Conservation (phyloP, 2,113 vertebrate genomes). For the Colistium nudipinnis region DNA sequence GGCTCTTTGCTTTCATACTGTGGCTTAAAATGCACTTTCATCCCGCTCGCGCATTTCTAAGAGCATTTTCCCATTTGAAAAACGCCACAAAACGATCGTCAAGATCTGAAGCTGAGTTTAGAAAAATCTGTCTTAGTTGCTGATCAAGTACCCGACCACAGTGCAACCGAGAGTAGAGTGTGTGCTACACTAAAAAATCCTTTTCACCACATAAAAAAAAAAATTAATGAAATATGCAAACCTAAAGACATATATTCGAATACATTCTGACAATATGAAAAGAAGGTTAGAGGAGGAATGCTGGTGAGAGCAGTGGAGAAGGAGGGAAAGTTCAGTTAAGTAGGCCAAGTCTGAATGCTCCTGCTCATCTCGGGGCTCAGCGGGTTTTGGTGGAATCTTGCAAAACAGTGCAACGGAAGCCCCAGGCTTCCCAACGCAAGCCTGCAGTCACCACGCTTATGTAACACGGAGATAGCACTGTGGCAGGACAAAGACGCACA, state of each 20-base stretch:
- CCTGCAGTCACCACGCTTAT: not conserved
- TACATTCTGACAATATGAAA: not conserved
- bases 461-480: constrained; percentile 21
- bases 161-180: not conserved
- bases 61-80: not conserved
- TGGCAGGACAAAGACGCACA: constrained; percentile 14
- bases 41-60: not conserved
- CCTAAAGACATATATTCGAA: constrained; percentile 13
- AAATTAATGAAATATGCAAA: not conserved
- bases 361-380: constrained; percentile 51
- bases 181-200: not conserved
- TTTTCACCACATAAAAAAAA: not conserved
- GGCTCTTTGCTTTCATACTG: not conserved
- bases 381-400: constrained; percentile 36
- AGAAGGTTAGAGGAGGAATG: constrained; percentile 12
- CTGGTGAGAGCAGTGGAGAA: not conserved
- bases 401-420: constrained; percentile 37
- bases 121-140: not conserved
- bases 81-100: not conserved
- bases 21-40: constrained; percentile 1
- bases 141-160: not conserved
- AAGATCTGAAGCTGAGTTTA: not conserved
- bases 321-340: constrained; percentile 34
- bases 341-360: constrained; percentile 45
- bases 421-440: constrained; percentile 21